phyloP scores from a whole-genome alignment of 2,797 vertebrate genomes.

The Hippopotamyrus pictus region DNA sequence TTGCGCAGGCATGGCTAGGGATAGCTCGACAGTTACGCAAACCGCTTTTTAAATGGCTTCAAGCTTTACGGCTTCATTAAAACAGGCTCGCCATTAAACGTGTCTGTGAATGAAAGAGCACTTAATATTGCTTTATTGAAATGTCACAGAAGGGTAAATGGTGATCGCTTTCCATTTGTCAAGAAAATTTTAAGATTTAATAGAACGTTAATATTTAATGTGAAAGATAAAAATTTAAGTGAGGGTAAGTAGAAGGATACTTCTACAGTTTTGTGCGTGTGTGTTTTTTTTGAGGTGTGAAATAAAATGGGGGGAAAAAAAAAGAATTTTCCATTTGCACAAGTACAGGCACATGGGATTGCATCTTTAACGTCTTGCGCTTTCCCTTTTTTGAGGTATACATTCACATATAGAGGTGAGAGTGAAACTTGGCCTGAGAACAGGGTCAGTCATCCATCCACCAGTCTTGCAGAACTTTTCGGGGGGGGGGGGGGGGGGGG shows the following conservation, averaged over 20 bases:
- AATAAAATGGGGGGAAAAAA: not conserved
- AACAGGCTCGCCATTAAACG: not conserved
- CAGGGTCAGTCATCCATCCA: not conserved
- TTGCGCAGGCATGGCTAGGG: not conserved
- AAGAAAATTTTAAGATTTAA: not conserved
- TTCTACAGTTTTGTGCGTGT: not conserved
- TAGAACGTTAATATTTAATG: not conserved
- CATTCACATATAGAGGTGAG: not conserved
- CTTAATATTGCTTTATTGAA: not conserved
- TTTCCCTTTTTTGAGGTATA: not conserved
- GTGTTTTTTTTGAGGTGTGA: not conserved
- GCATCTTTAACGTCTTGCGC: not conserved
- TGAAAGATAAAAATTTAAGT: not conserved
- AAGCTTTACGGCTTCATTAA: slow-evolving; percentile 10
- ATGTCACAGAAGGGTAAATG: not conserved
- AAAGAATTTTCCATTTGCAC: not conserved
- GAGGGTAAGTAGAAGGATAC: not conserved
- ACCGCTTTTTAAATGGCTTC: not conserved
- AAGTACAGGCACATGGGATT: not conserved
- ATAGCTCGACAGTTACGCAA: not conserved
- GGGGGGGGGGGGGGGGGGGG: not conserved
- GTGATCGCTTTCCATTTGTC: not conserved
- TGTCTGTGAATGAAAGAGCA: not conserved
- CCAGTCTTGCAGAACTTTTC: not conserved
- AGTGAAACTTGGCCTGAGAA: not conserved